Percentiles rank a stretch among this genome's conserved stretches.
phyloP scores from a whole-genome alignment of 2,888 invertebrate genomes.

The Eupelmus urozonus region DNA sequence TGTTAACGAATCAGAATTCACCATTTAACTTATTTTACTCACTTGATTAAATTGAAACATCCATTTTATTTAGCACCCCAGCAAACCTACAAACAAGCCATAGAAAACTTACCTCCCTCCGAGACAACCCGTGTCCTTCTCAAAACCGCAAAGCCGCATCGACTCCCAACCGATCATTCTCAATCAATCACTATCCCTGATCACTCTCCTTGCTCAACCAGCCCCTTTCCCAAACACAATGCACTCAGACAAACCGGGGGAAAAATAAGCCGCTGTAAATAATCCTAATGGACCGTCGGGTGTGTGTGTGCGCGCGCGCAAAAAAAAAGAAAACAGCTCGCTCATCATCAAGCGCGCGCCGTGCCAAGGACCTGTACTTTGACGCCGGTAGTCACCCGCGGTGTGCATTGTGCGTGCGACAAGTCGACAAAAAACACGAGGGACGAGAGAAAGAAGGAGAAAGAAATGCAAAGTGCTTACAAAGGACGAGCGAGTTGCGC shows the following conservation, averaged over 20 bases:
- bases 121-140: no score
- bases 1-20: no score
- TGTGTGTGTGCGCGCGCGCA: neutral
- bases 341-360: conserved; percentile 13
- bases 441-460: neutral
- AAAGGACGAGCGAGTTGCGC: neutral
- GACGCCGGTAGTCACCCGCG: neutral
- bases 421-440: neutral
- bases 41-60: no score
- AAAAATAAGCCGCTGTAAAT: conserved; percentile 35
- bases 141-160: neutral
- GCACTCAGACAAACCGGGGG: no score
- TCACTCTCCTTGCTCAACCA: neutral
- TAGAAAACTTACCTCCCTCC: no score
- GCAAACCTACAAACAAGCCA: no score
- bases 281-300: conserved; percentile 48
- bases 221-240: no score
- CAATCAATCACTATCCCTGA: neutral
- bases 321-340: conserved; percentile 14
- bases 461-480: conserved; percentile 28
- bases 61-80: no score
- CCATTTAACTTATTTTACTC: no score
- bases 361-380: no score
- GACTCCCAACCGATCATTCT: neutral
- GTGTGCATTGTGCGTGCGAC: conserved; percentile 25